A percentile compares a stretch with the other conserved stretches of the same genome.
phyloP scores from a whole-genome alignment of 1,140 invertebrate species.

The Atopsyche davidsoni region DNA sequence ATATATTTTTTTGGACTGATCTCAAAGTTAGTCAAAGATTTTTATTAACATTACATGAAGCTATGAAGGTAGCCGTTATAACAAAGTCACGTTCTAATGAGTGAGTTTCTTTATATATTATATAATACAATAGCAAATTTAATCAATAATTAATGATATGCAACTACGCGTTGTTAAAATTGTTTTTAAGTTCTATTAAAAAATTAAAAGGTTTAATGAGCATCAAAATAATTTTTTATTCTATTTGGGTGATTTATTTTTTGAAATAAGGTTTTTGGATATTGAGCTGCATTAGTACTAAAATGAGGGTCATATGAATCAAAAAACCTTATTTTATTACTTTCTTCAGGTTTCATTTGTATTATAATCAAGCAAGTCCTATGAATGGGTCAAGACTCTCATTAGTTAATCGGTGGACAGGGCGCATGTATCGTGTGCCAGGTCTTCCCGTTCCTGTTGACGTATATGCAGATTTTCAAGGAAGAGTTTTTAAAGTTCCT shows the following conservation, averaged over 20 bases:
- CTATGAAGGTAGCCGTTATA: constrained; percentile 49
- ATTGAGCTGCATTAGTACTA: neutral
- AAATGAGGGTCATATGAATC: neutral
- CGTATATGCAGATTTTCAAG: constrained; percentile 57
- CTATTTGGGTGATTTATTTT: constrained; percentile 3
- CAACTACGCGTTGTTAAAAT: constrained; percentile 1
- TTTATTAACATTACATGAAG: constrained; percentile 38
- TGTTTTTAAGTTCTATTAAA: neutral
- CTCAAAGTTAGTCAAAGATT: constrained; percentile 37
- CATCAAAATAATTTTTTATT: constrained; percentile 13
- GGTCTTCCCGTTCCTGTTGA: constrained; percentile 51
- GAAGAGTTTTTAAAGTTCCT: constrained; percentile 56
- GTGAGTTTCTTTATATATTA: constrained; percentile 37
- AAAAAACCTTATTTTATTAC: neutral
- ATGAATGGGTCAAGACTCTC: constrained; percentile 46
- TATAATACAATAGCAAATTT: neutral
- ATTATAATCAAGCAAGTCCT: constrained; percentile 60
- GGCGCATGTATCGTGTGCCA: constrained; percentile 54
- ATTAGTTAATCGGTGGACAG: constrained; percentile 64
- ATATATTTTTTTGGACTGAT: constrained; percentile 46
- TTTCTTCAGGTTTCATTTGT: constrained; percentile 50
- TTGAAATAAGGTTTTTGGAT: neutral
- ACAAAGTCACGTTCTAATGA: constrained; percentile 49
- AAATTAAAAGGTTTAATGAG: neutral
- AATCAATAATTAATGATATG: neutral